A percentile compares a stretch with the other conserved stretches of the same genome.
These are phyloP conservation scores for Carlito syrichta DNA, from an alignment of 2,113 vertebrate species.

Conservation along the genomic window DNA sequence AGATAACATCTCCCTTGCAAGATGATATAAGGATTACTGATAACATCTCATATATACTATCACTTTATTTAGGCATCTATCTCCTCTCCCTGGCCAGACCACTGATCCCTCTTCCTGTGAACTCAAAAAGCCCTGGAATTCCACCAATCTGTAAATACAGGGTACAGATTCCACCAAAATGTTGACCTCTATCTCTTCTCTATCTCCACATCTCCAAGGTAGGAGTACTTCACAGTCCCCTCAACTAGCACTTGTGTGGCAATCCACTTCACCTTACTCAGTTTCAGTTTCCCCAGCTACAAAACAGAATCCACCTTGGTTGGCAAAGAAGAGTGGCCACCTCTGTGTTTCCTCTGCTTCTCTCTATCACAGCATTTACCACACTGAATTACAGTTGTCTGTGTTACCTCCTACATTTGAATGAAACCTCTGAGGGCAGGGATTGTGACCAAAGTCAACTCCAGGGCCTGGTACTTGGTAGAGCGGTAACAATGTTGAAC, in stretches of 20 bases:
- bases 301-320: not conserved
- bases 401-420: not conserved
- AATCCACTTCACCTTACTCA: not conserved
- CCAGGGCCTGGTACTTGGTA: not conserved
- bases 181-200: not conserved
- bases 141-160: not conserved
- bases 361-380: not conserved
- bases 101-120: not conserved
- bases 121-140: not conserved
- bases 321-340: not conserved
- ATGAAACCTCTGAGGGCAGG: not conserved
- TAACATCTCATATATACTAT: not conserved
- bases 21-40: not conserved
- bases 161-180: not conserved
- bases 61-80: not conserved
- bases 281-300: not conserved
- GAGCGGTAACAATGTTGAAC: not conserved
- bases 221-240: not conserved
- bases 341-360: not conserved
- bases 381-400: not conserved
- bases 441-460: not conserved
- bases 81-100: not conserved
- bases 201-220: not conserved
- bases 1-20: not conserved
- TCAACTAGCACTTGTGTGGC: not conserved